Percentiles rank a stretch among this genome's conserved stretches.
phyloP scores from a whole-genome alignment of 1,140 invertebrate genomes.

The Ruditapes philippinarum region DNA sequence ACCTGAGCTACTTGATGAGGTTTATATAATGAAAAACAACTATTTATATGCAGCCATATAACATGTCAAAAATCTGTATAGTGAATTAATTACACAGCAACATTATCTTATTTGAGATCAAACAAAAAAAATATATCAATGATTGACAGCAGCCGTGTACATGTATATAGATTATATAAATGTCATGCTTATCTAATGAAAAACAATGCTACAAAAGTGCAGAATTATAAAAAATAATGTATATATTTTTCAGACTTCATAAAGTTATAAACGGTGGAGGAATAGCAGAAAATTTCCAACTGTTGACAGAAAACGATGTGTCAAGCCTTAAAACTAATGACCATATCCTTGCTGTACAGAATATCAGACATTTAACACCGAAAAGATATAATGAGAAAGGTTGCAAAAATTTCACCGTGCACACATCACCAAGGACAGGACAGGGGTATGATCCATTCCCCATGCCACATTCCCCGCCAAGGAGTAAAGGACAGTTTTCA shows the following conservation, averaged over 20 bases:
- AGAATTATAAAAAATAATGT: not conserved
- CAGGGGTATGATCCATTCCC: no score
- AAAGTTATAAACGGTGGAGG: slow-evolving; percentile 23
- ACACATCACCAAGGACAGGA: not conserved
- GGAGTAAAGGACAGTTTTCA: not conserved
- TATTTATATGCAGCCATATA: no score
- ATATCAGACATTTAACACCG: not conserved
- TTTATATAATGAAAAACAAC: no score
- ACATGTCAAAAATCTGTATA: no score
- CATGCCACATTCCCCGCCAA: not conserved
- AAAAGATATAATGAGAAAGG: not conserved
- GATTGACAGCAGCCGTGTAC: no score
- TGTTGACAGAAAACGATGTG: not conserved
- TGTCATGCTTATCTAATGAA: no score
- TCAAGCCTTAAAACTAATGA: not conserved
- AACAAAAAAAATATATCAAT: no score
- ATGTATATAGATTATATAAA: no score
- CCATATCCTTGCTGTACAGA: not conserved
- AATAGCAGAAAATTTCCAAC: not conserved
- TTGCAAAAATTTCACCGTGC: not conserved
- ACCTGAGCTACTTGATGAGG: no score
- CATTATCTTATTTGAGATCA: no score
- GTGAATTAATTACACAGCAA: no score
- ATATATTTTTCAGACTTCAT: slow-evolving; percentile 10
- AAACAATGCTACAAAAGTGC: no score